Conservation (phyloP, 2,797 vertebrate genomes). For the Schizothorax lantsangensis region DNA sequence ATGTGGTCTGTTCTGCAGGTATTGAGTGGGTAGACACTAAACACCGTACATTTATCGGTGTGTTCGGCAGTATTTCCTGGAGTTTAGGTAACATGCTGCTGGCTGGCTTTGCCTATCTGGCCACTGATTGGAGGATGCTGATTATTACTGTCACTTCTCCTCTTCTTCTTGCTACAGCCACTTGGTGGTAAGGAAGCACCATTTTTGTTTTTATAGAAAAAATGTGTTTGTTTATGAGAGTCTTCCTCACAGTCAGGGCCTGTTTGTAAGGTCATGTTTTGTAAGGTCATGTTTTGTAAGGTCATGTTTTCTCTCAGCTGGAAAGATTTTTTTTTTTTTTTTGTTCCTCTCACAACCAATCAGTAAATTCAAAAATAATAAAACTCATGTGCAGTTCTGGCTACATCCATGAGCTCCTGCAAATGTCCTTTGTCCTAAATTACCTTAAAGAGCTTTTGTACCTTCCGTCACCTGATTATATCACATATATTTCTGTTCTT, state of each 20-base stretch:
- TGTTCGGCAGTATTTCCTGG: constrained; percentile 73
- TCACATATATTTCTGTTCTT: neutral
- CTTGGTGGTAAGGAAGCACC: constrained; percentile 82
- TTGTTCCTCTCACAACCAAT: neutral
- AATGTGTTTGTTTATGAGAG: neutral
- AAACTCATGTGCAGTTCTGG: neutral
- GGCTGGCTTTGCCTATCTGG: constrained; percentile 69
- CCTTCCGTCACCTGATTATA: neutral
- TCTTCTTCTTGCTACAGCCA: constrained; percentile 77
- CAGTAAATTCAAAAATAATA: neutral
- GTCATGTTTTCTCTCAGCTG: constrained; percentile 22
- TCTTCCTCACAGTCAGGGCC: neutral
- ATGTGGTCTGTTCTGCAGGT: constrained; percentile 59
- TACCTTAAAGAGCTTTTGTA: neutral
- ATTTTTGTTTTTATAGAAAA: constrained; percentile 1
- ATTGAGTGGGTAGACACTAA: constrained; percentile 76
- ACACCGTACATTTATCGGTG: constrained; percentile 69
- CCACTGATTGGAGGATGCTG: constrained; percentile 73
- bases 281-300: constrained; percentile 1
- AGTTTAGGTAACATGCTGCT: constrained; percentile 74
- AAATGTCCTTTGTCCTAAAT: neutral
- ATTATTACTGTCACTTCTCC: constrained; percentile 77
- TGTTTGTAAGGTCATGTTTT: constrained; percentile 11
- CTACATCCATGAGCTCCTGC: neutral
- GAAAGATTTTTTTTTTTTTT: neutral